Conservation (phyloP, 53 echinoderm and acorn worm genomes). For the Henricia sp. region DNA sequence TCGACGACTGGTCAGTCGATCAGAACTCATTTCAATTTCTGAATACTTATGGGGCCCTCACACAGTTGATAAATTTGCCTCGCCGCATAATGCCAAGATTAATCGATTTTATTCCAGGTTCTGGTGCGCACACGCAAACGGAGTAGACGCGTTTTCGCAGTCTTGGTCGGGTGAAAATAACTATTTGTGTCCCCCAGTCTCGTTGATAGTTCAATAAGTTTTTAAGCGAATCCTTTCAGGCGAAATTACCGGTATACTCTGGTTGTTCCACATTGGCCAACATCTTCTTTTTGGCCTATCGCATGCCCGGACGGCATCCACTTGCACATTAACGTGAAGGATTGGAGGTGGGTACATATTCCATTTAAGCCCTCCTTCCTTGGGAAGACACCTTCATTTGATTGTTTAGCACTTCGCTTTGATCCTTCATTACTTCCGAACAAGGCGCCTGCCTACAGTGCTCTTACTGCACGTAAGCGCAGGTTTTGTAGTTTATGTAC, state of each 20-base stretch:
- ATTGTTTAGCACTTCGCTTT: too few species aligned
- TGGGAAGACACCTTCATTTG: not conserved
- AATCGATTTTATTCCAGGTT: constrained; percentile 49
- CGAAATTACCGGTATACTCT: constrained; percentile 6
- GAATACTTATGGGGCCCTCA: constrained; percentile 45
- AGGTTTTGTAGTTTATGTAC: not conserved
- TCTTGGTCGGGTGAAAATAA: constrained; percentile 24
- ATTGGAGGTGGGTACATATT: too few species aligned
- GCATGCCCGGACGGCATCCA: constrained; percentile 32
- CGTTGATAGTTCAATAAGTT: constrained; percentile 20
- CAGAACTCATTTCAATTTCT: not conserved
- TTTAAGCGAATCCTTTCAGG: constrained; percentile 6
- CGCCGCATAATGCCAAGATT: constrained; percentile 23
- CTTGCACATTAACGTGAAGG: constrained; percentile 3
- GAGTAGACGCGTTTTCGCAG: constrained; percentile 49
- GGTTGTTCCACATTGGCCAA: not conserved
- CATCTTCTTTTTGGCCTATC: constrained; percentile 42
- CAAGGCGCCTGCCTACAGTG: not conserved
- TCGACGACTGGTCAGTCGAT: constrained; percentile 54
- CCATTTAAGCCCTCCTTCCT: not conserved
- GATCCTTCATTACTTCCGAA: not conserved
- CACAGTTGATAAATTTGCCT: constrained; percentile 45
- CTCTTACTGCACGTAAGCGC: not conserved
- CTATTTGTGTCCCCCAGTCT: constrained; percentile 47
- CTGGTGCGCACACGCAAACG: constrained; percentile 39